Evolutionary conservation across 2,797 vertebrate species (phyloP).

Genomic region (Rousettus madagascariensis): DNA sequence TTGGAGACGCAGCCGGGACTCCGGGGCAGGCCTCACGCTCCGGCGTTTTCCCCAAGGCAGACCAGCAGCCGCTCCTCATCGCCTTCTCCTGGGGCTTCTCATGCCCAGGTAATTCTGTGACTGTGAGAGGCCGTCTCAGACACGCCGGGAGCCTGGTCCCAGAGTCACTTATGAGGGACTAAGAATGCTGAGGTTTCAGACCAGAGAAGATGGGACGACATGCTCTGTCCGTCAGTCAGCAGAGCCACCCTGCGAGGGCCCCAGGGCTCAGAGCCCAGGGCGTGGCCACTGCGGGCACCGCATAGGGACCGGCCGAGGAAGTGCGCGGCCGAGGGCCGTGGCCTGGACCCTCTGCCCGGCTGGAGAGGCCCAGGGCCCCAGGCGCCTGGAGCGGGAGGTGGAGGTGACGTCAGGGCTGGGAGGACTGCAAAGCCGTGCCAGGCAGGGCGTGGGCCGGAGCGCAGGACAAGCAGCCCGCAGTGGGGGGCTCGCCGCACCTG

Average conservation of each 20-base stretch:
- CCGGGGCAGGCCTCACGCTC: no score
- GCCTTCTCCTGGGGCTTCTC: neutral
- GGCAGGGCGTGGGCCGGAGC: no score
- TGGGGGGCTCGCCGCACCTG: neutral
- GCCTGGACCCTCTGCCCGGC: neutral
- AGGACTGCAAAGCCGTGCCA: neutral
- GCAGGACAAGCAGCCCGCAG: neutral
- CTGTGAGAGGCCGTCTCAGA: neutral
- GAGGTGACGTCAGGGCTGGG: no score
- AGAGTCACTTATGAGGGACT: neutral
- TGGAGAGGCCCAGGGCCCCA: neutral
- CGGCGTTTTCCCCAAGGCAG: neutral
- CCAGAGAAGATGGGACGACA: neutral
- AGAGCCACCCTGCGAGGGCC: neutral
- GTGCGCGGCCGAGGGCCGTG: fast-evolving
- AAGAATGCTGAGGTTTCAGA: neutral
- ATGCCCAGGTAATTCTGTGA: neutral
- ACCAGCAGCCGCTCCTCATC: no score
- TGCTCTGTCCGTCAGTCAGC: neutral
- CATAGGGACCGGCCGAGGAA: neutral
- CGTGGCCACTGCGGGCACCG: neutral
- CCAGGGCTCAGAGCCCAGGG: fast-evolving
- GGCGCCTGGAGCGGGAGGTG: fast-evolving
- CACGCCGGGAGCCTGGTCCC: neutral
- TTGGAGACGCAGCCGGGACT: neutral